These are phyloP conservation scores for Eleginops maclovinus DNA, from an alignment of 2,113 vertebrate genomes.

Conservation along the genomic window DNA sequence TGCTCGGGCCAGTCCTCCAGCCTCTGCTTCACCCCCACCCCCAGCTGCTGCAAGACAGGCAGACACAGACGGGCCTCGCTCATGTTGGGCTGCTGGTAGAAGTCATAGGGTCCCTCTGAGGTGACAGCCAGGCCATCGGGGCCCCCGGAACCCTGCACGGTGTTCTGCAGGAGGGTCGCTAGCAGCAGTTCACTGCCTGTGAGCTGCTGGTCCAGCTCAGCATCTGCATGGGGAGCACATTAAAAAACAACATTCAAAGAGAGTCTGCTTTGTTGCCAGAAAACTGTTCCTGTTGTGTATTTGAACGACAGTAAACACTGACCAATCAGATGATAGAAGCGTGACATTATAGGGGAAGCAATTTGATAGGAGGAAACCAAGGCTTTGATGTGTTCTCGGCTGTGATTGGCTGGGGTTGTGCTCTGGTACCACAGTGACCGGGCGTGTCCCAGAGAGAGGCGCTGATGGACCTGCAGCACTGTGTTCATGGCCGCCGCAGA, in stretches of 20 bases:
- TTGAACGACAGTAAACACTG: constrained; percentile 31
- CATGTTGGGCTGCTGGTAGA: constrained; percentile 95
- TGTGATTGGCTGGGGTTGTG: constrained; percentile 74
- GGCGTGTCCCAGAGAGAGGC: constrained; percentile 88
- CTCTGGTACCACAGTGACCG: constrained; percentile 91
- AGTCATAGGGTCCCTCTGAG: constrained; percentile 90
- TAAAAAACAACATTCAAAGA: not conserved
- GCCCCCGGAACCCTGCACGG: constrained; percentile 82
- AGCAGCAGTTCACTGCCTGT: constrained; percentile 90
- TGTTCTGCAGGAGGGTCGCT: constrained; percentile 90
- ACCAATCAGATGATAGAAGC: constrained; percentile 93
- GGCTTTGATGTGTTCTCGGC: constrained; percentile 86
- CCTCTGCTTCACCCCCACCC: constrained; percentile 82
- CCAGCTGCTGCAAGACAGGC: constrained; percentile 87
- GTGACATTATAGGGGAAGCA: constrained; percentile 88
- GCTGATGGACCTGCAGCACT: constrained; percentile 88
- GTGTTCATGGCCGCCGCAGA: constrained; percentile 86
- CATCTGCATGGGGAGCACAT: constrained; percentile 76
- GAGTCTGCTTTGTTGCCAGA: not conserved
- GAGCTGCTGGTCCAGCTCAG: constrained; percentile 88
- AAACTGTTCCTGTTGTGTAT: not conserved
- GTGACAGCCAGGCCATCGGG: constrained; percentile 82
- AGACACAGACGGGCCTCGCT: constrained; percentile 89
- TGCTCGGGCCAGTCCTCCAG: constrained; percentile 96
- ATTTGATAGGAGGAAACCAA: constrained; percentile 95